A percentile compares a stretch with the other conserved stretches of the same genome.
phyloP scores from a whole-genome alignment of 2,797 vertebrate genomes.

The Okamejei kenojei region DNA sequence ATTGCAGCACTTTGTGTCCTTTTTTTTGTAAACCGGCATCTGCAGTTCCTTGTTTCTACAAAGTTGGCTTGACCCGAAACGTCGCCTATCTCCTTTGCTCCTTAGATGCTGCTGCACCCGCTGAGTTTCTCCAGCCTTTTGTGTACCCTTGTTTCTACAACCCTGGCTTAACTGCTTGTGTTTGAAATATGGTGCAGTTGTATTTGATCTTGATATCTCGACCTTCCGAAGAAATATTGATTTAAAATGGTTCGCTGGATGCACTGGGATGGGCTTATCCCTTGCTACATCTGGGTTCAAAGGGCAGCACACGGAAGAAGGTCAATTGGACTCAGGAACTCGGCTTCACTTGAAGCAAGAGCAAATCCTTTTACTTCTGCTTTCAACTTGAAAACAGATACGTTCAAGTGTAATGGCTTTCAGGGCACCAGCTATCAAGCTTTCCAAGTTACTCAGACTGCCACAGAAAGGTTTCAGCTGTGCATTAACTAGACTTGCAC shows the following conservation, averaged over 20 bases:
- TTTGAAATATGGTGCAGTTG: not conserved
- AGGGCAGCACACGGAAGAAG: not conserved
- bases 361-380: not conserved
- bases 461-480: not conserved
- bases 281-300: no score
- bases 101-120: no score
- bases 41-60: no score
- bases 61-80: no score
- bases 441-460: not conserved
- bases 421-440: no score
- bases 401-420: not conserved
- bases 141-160: no score
- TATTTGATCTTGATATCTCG: not conserved
- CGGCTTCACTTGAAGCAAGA: not conserved
- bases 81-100: no score
- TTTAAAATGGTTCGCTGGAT: not conserved
- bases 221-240: not conserved
- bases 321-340: not conserved
- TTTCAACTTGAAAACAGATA: not conserved
- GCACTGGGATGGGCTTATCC: not conserved
- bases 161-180: not conserved
- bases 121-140: no score
- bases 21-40: no score
- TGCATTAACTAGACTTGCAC: slow-evolving; percentile 3
- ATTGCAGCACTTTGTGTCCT: no score